Evolutionary conservation across 2,888 invertebrate genomes (phyloP).

Genomic region (Rugalucina vietnamica): DNA sequence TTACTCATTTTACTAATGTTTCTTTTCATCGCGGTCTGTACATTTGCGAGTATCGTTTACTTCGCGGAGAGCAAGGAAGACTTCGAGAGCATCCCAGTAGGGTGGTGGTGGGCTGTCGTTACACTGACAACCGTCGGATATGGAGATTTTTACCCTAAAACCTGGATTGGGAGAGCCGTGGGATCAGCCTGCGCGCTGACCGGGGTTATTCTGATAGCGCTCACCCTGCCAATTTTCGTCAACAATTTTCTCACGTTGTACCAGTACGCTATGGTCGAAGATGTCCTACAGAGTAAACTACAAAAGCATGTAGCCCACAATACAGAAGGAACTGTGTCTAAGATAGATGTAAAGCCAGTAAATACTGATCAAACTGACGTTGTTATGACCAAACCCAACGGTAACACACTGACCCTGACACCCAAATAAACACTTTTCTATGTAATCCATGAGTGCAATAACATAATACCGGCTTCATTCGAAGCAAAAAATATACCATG

Average conservation of each 20-base stretch:
- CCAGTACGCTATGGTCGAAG: slow-evolving; percentile 52
- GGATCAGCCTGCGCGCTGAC: slow-evolving; percentile 50
- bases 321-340: background rate
- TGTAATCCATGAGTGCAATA: too few species aligned
- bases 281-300: slow-evolving; percentile 13
- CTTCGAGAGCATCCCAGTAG: slow-evolving; percentile 52
- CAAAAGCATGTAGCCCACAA: background rate
- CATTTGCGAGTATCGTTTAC: slow-evolving; percentile 53
- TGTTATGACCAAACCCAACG: background rate
- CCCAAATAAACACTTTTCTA: too few species aligned
- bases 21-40: slow-evolving; percentile 51
- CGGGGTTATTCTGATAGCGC: slow-evolving; percentile 59
- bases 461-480: too few species aligned
- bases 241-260: slow-evolving; percentile 64
- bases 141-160: slow-evolving; percentile 60
- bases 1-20: slow-evolving; percentile 41
- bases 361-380: background rate
- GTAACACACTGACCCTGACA: background rate
- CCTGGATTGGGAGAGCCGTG: slow-evolving; percentile 41
- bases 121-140: slow-evolving; percentile 68
- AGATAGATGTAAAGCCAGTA: background rate
- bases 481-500: too few species aligned
- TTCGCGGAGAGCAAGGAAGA: slow-evolving; percentile 45
- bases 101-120: slow-evolving; percentile 63
- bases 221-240: slow-evolving; percentile 63